Conservation (phyloP, 2,113 vertebrate species). For the Vulpes ferrilata region DNA sequence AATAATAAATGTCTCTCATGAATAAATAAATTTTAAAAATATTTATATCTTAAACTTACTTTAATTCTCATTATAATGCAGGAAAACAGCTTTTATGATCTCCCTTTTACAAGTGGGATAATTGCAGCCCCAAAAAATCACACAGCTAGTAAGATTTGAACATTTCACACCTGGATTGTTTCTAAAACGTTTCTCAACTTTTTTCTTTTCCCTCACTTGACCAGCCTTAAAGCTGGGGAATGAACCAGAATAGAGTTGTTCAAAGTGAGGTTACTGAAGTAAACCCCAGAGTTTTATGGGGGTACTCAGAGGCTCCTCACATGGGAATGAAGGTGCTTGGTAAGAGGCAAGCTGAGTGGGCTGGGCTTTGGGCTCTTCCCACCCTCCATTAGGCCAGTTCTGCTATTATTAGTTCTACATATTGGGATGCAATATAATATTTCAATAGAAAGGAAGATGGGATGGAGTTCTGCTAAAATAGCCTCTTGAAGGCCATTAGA, state of each 20-base stretch:
- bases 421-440: not conserved
- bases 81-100: slow-evolving; percentile 3
- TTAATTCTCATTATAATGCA: slow-evolving; percentile 14
- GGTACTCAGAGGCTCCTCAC: not conserved
- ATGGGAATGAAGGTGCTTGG: not conserved
- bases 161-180: not conserved
- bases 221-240: not conserved
- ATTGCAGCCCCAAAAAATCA: not conserved
- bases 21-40: not conserved
- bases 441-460: slow-evolving; percentile 23
- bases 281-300: not conserved
- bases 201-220: not conserved
- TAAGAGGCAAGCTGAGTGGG: not conserved
- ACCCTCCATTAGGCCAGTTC: not conserved
- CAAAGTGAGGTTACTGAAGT: not conserved
- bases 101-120: not conserved
- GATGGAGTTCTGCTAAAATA: not conserved
- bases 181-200: not conserved
- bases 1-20: too few species aligned
- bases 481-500: not conserved
- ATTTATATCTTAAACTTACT: not conserved
- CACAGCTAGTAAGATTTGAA: slow-evolving; percentile 3
- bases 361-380: not conserved
- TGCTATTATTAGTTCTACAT: not conserved
- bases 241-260: not conserved